Conservation (phyloP, 2,888 invertebrate genomes). For the Agrenia bidenticulata region DNA sequence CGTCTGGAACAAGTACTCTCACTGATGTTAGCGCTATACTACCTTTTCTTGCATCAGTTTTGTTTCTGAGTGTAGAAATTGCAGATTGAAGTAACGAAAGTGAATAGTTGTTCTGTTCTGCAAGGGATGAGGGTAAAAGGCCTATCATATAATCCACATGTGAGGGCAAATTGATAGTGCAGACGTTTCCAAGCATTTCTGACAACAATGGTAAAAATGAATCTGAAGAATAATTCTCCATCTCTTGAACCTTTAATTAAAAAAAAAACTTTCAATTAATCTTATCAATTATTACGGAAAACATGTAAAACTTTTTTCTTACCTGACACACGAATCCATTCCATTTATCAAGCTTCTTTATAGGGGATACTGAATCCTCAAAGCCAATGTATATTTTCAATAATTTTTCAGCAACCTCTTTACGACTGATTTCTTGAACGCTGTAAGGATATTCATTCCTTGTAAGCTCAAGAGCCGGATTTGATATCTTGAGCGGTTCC, state of each 20-base stretch:
- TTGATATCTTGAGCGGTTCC: slow-evolving; percentile 57
- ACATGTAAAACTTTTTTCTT: neutral
- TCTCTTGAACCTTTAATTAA: slow-evolving; percentile 67
- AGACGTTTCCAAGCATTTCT: slow-evolving; percentile 45
- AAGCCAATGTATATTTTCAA: slow-evolving; percentile 46
- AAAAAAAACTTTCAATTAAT: neutral
- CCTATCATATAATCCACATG: slow-evolving; percentile 94
- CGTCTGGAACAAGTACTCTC: slow-evolving; percentile 82
- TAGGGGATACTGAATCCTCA: slow-evolving; percentile 48
- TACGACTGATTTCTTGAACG: slow-evolving; percentile 11
- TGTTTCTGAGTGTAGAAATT: slow-evolving; percentile 56
- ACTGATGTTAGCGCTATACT: slow-evolving; percentile 48
- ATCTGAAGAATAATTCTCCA: slow-evolving; percentile 71
- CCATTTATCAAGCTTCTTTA: slow-evolving; percentile 51
- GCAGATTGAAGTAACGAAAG: slow-evolving; percentile 91
- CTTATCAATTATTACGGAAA: neutral
- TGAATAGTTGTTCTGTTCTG: slow-evolving; percentile 93
- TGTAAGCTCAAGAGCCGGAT: slow-evolving; percentile 15
- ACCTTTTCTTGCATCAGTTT: slow-evolving; percentile 44
- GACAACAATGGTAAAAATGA: slow-evolving; percentile 90
- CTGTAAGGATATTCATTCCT: slow-evolving; percentile 28
- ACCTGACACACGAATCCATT: slow-evolving; percentile 52
- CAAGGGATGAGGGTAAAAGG: slow-evolving; percentile 83
- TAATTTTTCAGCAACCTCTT: slow-evolving; percentile 38
- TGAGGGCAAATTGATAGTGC: slow-evolving; percentile 42